Conservation (phyloP, 2,113 vertebrate genomes). For the Martes martes region DNA sequence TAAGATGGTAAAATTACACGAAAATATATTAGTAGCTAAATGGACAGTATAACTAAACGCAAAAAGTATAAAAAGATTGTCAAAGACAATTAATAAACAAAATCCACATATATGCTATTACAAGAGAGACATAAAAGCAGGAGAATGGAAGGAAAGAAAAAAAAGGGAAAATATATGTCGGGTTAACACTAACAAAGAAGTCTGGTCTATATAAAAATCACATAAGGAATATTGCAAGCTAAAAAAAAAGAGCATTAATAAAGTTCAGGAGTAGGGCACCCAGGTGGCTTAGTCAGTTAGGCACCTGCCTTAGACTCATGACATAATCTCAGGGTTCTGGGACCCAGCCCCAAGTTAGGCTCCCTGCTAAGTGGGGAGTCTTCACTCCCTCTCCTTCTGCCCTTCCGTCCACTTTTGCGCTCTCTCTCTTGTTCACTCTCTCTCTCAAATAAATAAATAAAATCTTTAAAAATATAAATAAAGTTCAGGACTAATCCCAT, state of each 20-base stretch:
- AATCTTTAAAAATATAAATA: too few species aligned
- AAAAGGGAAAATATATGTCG: not conserved
- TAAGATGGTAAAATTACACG: not conserved
- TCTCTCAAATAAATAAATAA: too few species aligned
- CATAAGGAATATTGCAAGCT: not conserved
- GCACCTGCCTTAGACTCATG: too few species aligned
- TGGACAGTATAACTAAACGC: not conserved
- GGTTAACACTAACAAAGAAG: not conserved
- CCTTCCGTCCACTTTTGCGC: too few species aligned
- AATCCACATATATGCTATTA: not conserved
- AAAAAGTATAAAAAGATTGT: not conserved
- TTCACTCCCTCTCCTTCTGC: too few species aligned
- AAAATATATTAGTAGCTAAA: not conserved
- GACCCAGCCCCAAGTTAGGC: too few species aligned
- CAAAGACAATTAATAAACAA: not conserved
- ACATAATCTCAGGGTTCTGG: too few species aligned
- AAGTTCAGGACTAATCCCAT: not conserved
- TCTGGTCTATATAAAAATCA: not conserved
- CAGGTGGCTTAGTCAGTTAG: too few species aligned
- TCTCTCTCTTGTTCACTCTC: too few species aligned
- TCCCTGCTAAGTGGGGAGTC: too few species aligned
- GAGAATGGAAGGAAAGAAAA: not conserved
- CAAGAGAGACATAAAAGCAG: not conserved
- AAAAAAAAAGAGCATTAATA: not conserved
- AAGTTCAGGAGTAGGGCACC: too few species aligned